Percentiles rank a stretch among this genome's conserved stretches.
These are phyloP conservation scores for Eilema sororculum DNA, from an alignment of 2,888 invertebrate genomes.

Conservation along the genomic window DNA sequence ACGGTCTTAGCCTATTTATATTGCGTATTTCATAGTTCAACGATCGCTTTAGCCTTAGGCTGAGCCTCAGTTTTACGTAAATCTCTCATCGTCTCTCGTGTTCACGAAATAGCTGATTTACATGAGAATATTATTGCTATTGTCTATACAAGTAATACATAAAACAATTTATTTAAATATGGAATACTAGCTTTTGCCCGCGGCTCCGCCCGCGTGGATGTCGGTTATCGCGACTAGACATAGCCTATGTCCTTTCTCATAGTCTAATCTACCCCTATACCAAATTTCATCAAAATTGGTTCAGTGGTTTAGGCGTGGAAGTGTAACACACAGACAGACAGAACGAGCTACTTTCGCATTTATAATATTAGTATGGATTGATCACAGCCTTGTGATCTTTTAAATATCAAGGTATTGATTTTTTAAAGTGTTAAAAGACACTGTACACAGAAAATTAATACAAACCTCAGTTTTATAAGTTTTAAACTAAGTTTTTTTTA, in stretches of 20 bases:
- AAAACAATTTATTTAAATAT: not conserved
- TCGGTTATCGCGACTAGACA: too few species aligned
- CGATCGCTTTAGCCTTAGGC: slow-evolving; percentile 47
- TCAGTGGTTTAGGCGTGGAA: too few species aligned
- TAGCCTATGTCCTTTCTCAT: too few species aligned
- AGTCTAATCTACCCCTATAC: too few species aligned
- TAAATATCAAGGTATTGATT: not conserved
- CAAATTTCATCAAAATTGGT: too few species aligned
- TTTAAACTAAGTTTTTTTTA: not conserved
- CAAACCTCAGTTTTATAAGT: not conserved
- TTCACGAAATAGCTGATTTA: slow-evolving; percentile 28
- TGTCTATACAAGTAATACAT: not conserved
- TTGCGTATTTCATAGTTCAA: slow-evolving; percentile 59
- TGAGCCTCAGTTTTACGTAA: slow-evolving; percentile 13
- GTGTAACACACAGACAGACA: too few species aligned
- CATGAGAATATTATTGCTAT: slow-evolving; percentile 15
- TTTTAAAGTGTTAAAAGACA: not conserved
- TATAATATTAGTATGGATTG: not conserved
- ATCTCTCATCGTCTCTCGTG: slow-evolving; percentile 25
- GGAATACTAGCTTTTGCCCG: too few species aligned
- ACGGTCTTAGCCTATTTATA: slow-evolving; percentile 75
- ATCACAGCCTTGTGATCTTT: not conserved
- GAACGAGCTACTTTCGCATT: too few species aligned
- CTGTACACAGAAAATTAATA: not conserved
- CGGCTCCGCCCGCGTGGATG: too few species aligned